Evolutionary conservation across 23 tunicate genomes (phyloP), one percentile per base, ranked within the genome.

Genomic region (Styela plicata): DNA sequence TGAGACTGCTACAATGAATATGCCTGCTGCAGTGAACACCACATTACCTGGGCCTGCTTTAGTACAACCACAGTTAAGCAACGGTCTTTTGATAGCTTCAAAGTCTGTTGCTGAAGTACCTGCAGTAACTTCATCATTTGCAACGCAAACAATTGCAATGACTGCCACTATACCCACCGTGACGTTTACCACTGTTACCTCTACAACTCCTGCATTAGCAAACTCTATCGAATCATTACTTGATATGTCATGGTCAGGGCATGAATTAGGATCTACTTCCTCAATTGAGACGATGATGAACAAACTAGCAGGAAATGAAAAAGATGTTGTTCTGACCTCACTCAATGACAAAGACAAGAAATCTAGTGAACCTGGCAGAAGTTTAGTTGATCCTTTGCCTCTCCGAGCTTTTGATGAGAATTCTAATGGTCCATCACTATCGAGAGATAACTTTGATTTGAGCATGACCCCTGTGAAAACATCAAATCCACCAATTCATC

Each of bases 401-500:
- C 31, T 67, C 16, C 31, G 71, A 1, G 71, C 22, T 1, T 16
- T 67, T 17, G 31, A 67, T 29, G 71, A 67, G 31, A 67, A 67
- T 67, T 67, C 71, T 13, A 78, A 63, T 24, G 24, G 67, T 0
- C 85, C 84, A 1, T 24, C 83, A 31, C 71, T 86, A 21, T 80
- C 90, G 31, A 52, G 74, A 69, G 84, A 80, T 2, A 37, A 34
- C 1, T 80, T 86, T 36, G 90, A 86, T 74, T 44, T 80, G 63
- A 80, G 34, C 24, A 24, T 64, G 23, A 80, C 84, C 7, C 84
- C 90, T 2, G 66, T 63, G 20, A 80, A 74, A 52, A 23, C 74
- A 20, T 78, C 79, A 29, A 18, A 69, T 3, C 73, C 80, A 19
- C 90, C 90, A 13, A 24, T 86, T 7, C 84, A 86, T 65, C 90